phyloP scores from a whole-genome alignment of 2,888 invertebrate genomes.

The Cinara cedri region DNA sequence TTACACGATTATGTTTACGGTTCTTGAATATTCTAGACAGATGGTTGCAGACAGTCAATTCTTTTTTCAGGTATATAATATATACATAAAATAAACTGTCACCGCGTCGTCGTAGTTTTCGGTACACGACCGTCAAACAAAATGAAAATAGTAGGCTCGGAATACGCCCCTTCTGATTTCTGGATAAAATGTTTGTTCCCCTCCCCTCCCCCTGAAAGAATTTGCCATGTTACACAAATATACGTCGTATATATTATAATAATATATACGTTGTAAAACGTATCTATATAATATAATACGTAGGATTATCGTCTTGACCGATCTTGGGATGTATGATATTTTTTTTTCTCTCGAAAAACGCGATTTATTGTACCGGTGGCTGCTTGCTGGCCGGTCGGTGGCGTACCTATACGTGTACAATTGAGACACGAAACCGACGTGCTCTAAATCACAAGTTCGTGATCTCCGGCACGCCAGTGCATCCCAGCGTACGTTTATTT shows the following conservation, averaged over 20 bases:
- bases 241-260: constrained; percentile 8
- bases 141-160: not conserved
- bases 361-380: constrained; percentile 36
- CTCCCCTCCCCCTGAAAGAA: not conserved
- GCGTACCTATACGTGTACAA: constrained; percentile 4
- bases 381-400: not conserved
- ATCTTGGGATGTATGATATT: constrained; percentile 1
- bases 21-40: constrained; percentile 10
- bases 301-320: constrained; percentile 34
- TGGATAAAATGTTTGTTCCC: constrained; percentile 3
- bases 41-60: no score
- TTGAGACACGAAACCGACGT: constrained; percentile 53
- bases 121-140: not conserved
- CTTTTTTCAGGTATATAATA: not conserved
- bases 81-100: constrained; percentile 19
- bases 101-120: not conserved
- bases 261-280: not conserved
- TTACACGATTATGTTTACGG: constrained; percentile 15
- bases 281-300: not conserved
- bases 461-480: constrained; percentile 28
- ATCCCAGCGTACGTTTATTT: constrained; percentile 18
- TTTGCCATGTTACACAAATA: constrained; percentile 13
- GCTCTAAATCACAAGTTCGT: constrained; percentile 56
- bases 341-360: constrained; percentile 33
- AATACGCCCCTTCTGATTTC: not conserved